These are phyloP conservation scores for Andrena fulva DNA, from an alignment of 2,888 invertebrate species.

Conservation along the genomic window DNA sequence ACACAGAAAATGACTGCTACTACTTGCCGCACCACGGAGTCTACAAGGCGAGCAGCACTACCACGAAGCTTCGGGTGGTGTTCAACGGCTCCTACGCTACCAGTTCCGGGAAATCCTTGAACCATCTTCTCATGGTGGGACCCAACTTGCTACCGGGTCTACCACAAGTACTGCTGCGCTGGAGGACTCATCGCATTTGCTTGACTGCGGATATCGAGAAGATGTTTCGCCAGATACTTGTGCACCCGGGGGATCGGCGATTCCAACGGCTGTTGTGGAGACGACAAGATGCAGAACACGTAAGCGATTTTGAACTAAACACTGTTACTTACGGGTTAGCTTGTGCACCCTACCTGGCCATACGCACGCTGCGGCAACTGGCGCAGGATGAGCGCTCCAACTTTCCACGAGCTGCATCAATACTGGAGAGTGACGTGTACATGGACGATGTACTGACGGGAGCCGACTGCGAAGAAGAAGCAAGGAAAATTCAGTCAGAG, in stretches of 20 bases:
- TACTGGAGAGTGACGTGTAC: too few relatives aligned
- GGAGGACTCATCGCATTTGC: background rate
- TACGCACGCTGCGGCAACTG: background rate
- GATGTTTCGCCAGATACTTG: background rate
- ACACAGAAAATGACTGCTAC: too few relatives aligned
- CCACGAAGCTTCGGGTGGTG: too few relatives aligned
- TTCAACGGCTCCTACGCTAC: background rate
- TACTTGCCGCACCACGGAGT: too few relatives aligned
- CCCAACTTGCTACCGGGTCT: background rate
- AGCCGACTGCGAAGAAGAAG: too few relatives aligned
- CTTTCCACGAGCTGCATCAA: too few relatives aligned
- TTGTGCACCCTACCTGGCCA: background rate
- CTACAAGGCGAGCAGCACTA: too few relatives aligned
- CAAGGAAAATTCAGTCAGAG: too few relatives aligned
- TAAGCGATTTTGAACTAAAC: background rate
- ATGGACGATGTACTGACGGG: too few relatives aligned
- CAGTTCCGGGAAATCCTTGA: background rate
- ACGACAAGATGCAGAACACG: background rate
- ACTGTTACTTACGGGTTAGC: background rate
- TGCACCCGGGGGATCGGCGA: background rate
- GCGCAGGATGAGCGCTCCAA: too few relatives aligned
- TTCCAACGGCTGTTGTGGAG: background rate
- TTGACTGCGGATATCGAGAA: background rate
- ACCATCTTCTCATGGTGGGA: background rate
- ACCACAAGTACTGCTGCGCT: background rate